Evolutionary conservation across 2,797 vertebrate genomes (phyloP), one percentile per base, ranked within the genome.

Genomic region (Crypturellus tataupa): DNA sequence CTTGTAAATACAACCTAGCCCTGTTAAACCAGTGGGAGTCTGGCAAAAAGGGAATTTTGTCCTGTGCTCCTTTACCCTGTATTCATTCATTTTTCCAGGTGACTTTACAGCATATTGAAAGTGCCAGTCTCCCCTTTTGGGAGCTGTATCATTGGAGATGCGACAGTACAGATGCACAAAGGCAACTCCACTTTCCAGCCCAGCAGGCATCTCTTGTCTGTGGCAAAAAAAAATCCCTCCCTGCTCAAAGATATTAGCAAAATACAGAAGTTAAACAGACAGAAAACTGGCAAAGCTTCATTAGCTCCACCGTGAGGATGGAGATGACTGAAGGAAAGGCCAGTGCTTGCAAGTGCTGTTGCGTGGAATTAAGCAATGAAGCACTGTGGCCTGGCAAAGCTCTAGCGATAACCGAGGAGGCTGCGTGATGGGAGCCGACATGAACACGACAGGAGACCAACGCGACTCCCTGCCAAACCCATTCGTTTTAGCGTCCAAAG

Each of bases 171-270:
- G 40, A 70, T 81, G 42, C 77, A 79, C 21, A 72, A 72, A 90
- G 39, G 24, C 60, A 93, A 56, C 49, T 68, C 11, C 47, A 69
- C 47, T 73, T 60, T 27, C 63, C 68, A 71, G 44, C 56, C 73
- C 85, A 80, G 82, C 83, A 94, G 84, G 78, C 55, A 73, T 51
- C 31, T 37, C 37, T 33, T 73, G 55, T 70, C 58, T 85, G 75
- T 42, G 55, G 63, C 92, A 37, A 53, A 6, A 53, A 39, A 39
- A 39, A 39, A 46, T 21, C 39, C 72, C 35, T 79, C 56, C 39
- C 64, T 46, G 39, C 62, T 87, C 82, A n/a, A 63, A 1, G 0
- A 44, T 40, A 31, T 71, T 29, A 72, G 42, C 58, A 59, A 85
- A 92, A 59, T 24, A 39, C 19, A 33, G n/a, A 59, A 73, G 47